Evolutionary conservation across 2,797 vertebrate species (phyloP), one percentile per base, ranked within the genome.

Genomic region (Sebastes miniatus): DNA sequence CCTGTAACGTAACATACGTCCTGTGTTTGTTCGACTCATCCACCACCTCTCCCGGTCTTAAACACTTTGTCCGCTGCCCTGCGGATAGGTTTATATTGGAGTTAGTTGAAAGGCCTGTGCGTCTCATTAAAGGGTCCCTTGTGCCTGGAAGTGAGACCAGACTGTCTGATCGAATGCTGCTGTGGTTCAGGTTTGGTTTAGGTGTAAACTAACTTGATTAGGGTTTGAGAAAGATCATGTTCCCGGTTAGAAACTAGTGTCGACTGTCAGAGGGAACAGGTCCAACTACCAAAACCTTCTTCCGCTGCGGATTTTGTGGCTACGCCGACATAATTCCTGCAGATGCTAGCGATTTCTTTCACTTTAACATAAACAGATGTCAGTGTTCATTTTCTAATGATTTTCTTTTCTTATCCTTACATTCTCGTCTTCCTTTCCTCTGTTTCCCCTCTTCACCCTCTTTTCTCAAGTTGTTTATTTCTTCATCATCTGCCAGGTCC

Each of bases 401-500:
- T 36, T 59, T 50, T 50, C 3, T 57, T 43, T 31, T 59, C 8
- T 47, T 18, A 56, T 27, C 12, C 3, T 6, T 34, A 13, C 18
- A 73, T 59, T 69, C n/a, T 69, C 32, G 31, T 77, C 67, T 56
- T 81, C 32, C 65, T 72, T 39, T 65, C 39, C 76, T 69, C 5
- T 24, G 22, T 70, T 74, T 72, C 8, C 24, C 32, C 29, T 59
- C 24, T 3, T 58, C 52, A 22, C 6, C 54, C 22, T 3, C 12
- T 11, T 69, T 57, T 73, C 68, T 69, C 64, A 13, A 47, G 3
- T 72, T 86, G 77, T 89, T 85, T 69, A 52, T 74, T 81, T 80
- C 71, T 70, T 69, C 5, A 1, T 68, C 77, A 68, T 68, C 24
- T 67, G 70, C n/a, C 80, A 63, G 25, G 12, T 85, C 50, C 58